Percentiles rank a stretch among this genome's conserved stretches.
phyloP scores from a whole-genome alignment of 2,797 vertebrate genomes.

The Bradypodion pumilum region DNA sequence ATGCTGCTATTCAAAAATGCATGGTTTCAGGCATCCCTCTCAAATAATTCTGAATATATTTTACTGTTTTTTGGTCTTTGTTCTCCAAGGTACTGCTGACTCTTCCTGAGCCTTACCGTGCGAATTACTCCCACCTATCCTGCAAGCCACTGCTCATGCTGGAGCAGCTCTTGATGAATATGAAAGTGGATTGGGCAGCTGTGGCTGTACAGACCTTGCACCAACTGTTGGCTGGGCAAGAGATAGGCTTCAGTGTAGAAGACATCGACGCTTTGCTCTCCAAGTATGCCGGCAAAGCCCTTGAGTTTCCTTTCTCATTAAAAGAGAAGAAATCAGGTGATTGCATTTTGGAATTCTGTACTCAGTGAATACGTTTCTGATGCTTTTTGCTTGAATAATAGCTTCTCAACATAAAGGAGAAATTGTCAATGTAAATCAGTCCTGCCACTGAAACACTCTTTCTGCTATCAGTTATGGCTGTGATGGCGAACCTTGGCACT shows the following conservation, averaged over 20 bases:
- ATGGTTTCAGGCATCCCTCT: not conserved
- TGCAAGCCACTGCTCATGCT: constrained; percentile 92
- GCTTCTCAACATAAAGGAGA: not conserved
- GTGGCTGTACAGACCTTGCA: constrained; percentile 83
- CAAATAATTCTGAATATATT: not conserved
- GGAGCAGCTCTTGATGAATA: constrained; percentile 97
- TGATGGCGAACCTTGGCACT: too few species aligned
- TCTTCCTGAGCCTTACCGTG: constrained; percentile 84
- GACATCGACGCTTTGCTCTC: constrained; percentile 88
- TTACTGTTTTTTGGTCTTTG: not conserved
- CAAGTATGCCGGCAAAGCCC: constrained; percentile 88
- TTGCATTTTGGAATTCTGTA: not conserved
- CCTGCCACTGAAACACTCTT: not conserved
- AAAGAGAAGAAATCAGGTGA: constrained; percentile 88
- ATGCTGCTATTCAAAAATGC: not conserved
- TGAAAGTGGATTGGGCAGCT: constrained; percentile 95
- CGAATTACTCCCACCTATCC: constrained; percentile 88
- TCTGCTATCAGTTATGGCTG: too few species aligned
- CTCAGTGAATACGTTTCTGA: not conserved
- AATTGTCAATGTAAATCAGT: not conserved
- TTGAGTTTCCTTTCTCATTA: constrained; percentile 89
- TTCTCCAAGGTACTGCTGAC: constrained; percentile 86
- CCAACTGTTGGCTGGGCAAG: constrained; percentile 82
- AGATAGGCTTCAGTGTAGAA: constrained; percentile 81
- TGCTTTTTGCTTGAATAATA: not conserved